A percentile compares a stretch with the other conserved stretches of the same genome.
phyloP scores from a whole-genome alignment of 2,113 vertebrate species.

The Gila orcuttii region DNA sequence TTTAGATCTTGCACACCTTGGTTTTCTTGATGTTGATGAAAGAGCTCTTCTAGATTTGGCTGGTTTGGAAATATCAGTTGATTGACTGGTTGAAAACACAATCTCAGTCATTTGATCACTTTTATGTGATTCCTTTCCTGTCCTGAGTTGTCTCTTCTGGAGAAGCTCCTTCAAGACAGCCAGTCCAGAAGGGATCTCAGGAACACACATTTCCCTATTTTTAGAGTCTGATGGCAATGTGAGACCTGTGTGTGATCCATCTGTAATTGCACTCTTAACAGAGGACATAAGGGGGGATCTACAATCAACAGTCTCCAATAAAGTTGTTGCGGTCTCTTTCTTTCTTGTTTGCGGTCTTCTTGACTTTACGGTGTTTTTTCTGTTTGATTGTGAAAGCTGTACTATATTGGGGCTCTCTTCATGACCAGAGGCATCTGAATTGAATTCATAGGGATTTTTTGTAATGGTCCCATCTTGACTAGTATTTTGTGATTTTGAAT shows the following conservation, averaged over 20 bases:
- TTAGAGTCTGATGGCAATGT: constrained; percentile 62
- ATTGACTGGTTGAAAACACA: constrained; percentile 66
- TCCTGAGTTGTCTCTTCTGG: constrained; percentile 88
- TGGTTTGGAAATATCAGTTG: constrained; percentile 71
- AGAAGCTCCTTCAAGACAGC: constrained; percentile 93
- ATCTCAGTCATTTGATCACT: constrained; percentile 64
- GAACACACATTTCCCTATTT: constrained; percentile 72
- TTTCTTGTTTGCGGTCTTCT: constrained; percentile 79
- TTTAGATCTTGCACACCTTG: constrained; percentile 77
- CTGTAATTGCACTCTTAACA: constrained; percentile 11
- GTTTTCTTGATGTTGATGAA: constrained; percentile 78
- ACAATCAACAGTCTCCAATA: constrained; percentile 71
- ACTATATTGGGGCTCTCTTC: constrained; percentile 37
- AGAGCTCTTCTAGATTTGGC: constrained; percentile 75
- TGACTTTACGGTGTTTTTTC: constrained; percentile 58
- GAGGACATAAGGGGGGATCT: constrained; percentile 63
- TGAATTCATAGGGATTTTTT: constrained; percentile 64
- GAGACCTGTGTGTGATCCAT: constrained; percentile 31
- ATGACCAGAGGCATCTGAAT: constrained; percentile 56
- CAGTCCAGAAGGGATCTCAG: constrained; percentile 85
- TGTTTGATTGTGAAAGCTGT: constrained; percentile 40
- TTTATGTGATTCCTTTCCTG: constrained; percentile 67
- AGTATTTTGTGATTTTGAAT: constrained; percentile 25
- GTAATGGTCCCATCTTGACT: constrained; percentile 27
- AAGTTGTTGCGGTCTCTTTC: constrained; percentile 76